These are phyloP conservation scores for Pangasius mekongensis DNA, from an alignment of 2,797 vertebrate genomes.

Conservation along the genomic window DNA sequence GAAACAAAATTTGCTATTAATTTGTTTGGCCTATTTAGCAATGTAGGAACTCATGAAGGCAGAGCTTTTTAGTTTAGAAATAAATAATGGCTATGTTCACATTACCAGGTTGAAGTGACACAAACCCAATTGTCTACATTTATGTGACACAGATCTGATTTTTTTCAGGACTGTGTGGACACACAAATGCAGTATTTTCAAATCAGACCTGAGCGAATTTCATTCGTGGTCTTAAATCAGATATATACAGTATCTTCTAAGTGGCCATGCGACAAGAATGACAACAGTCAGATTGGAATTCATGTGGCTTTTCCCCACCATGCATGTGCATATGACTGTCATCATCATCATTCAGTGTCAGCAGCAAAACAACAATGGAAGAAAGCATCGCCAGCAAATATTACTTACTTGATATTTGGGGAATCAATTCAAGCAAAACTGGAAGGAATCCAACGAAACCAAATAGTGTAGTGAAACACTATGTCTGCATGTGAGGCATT, in stretches of 20 bases:
- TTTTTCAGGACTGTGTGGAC: no score
- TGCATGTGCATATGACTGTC: background rate
- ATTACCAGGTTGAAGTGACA: background rate
- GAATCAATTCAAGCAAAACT: background rate
- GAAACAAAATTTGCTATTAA: background rate
- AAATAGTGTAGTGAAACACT: background rate
- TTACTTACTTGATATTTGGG: background rate
- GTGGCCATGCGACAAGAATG: background rate
- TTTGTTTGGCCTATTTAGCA: background rate
- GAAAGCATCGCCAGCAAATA: background rate
- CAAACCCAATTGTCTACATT: background rate
- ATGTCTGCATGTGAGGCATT: no score
- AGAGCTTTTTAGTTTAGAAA: background rate
- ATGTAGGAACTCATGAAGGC: background rate
- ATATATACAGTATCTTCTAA: background rate
- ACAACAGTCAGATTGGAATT: background rate
- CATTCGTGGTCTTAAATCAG: background rate
- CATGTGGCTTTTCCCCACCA: background rate
- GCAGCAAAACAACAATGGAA: background rate
- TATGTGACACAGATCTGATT: background rate
- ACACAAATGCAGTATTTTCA: background rate
- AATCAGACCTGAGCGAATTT: background rate
- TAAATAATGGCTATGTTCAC: background rate
- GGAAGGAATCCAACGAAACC: background rate
- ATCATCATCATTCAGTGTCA: background rate